Percentiles rank a stretch among this genome's conserved stretches.
Conservation (phyloP, 1,140 invertebrate species). For the Calliopsis andreniformis region DNA sequence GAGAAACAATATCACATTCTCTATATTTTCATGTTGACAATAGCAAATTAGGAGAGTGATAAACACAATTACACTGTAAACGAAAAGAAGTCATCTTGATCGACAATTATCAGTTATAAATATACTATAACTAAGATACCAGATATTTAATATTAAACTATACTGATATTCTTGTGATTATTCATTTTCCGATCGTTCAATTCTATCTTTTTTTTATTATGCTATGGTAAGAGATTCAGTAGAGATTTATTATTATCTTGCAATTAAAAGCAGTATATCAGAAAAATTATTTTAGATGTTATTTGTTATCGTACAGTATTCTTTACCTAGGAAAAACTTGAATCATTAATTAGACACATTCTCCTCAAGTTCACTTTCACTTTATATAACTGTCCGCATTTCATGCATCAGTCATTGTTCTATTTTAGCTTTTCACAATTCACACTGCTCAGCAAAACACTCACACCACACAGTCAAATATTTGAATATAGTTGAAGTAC, state of each 20-base stretch:
- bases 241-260: background rate
- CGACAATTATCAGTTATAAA: background rate
- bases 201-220: conserved; percentile 8
- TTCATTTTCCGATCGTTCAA: background rate
- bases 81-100: background rate
- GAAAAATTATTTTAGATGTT: background rate
- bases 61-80: conserved; percentile 25
- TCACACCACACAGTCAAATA: conserved; percentile 32
- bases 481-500: conserved; percentile 36
- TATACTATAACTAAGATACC: conserved; percentile 35
- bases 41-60: conserved; percentile 31
- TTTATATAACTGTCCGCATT: conserved; percentile 33
- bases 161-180: conserved; percentile 1
- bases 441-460: conserved; percentile 44
- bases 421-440: conserved; percentile 43
- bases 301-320: background rate
- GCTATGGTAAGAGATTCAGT: conserved; percentile 5
- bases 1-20: conserved; percentile 49
- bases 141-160: conserved; percentile 10
- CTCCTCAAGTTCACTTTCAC: conserved; percentile 10
- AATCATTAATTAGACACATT: background rate
- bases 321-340: background rate
- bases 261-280: too few species aligned
- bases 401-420: conserved; percentile 33
- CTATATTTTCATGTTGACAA: conserved; percentile 46